Evolutionary conservation across 2,888 invertebrate species (phyloP).

Genomic region (Xestoiulus laeticollis): DNA sequence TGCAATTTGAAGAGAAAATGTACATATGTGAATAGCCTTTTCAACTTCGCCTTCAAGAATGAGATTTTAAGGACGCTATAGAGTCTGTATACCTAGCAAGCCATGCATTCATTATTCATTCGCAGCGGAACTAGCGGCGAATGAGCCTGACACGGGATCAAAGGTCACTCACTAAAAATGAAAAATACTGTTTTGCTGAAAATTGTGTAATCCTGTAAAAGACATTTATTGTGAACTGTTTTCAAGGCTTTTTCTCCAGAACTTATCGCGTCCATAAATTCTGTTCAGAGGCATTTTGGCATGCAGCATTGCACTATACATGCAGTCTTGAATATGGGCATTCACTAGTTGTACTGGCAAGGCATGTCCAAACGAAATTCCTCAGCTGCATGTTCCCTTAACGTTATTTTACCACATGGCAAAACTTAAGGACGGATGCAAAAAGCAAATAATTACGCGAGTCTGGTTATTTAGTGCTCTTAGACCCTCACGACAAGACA

Average conservation of each 20-base stretch:
- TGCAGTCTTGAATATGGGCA: neutral
- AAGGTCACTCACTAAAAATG: conserved; percentile 31
- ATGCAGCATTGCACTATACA: neutral
- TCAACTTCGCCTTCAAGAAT: conserved; percentile 10
- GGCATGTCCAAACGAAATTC: conserved; percentile 19
- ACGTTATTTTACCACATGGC: conserved; percentile 21
- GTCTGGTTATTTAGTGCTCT: neutral
- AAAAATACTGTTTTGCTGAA: conserved; percentile 40
- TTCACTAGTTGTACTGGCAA: neutral
- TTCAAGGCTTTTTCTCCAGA: conserved; percentile 41
- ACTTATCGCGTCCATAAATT: conserved; percentile 36
- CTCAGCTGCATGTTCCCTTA: conserved; percentile 13
- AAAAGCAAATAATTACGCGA: neutral
- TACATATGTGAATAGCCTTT: conserved; percentile 15
- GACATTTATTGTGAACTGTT: conserved; percentile 41
- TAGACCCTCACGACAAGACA: neutral
- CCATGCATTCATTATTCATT: conserved; percentile 39
- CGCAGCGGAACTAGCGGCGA: conserved; percentile 33
- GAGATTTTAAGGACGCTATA: neutral
- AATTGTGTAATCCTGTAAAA: conserved; percentile 43
- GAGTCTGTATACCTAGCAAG: conserved; percentile 16
- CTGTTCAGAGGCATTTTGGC: conserved; percentile 11
- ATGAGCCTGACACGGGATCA: conserved; percentile 15
- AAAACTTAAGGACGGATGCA: neutral
- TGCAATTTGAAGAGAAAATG: neutral